These are phyloP conservation scores for Caenorhabditis japonica DNA, from an alignment of 2,888 invertebrate genomes.

Conservation along the genomic window DNA sequence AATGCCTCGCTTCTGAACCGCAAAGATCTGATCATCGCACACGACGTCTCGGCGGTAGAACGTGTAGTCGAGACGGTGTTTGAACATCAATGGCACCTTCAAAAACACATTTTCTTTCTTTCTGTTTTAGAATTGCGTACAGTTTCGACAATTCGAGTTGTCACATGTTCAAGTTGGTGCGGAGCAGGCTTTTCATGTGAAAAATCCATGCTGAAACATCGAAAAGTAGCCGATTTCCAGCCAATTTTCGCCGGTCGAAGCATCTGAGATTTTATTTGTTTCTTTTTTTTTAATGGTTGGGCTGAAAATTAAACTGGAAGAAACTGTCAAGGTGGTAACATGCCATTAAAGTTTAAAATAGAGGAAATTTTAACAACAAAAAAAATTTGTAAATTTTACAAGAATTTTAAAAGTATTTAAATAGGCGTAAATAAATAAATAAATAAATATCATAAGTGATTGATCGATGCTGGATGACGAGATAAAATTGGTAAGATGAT, in stretches of 20 bases:
- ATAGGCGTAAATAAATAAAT: no score
- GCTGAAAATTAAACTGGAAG: background rate
- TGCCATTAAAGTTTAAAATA: background rate
- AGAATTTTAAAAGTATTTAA: no score
- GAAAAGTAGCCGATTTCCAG: slow-evolving; percentile 3
- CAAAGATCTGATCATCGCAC: slow-evolving; percentile 72
- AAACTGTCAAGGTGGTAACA: background rate
- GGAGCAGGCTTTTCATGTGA: slow-evolving; percentile 69
- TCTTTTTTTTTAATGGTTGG: background rate
- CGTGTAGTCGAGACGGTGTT: slow-evolving; percentile 72
- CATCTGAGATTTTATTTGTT: slow-evolving; percentile 4
- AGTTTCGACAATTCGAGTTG: slow-evolving; percentile 66
- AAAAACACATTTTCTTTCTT: slow-evolving; percentile 1
- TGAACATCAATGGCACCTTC: slow-evolving; percentile 73
- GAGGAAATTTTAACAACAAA: background rate
- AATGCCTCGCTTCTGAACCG: slow-evolving; percentile 62
- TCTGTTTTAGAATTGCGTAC: slow-evolving; percentile 34
- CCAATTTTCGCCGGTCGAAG: slow-evolving; percentile 13
- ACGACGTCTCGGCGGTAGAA: slow-evolving; percentile 75
- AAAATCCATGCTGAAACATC: slow-evolving; percentile 47
- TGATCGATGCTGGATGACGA: no score
- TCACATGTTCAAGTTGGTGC: slow-evolving; percentile 73
- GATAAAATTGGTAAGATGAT: no score
- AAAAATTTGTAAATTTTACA: no score
- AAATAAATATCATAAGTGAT: no score